Evolutionary conservation across 2,113 vertebrate genomes (phyloP), one percentile per base, ranked within the genome.

Genomic region (Clarias batrachus): DNA sequence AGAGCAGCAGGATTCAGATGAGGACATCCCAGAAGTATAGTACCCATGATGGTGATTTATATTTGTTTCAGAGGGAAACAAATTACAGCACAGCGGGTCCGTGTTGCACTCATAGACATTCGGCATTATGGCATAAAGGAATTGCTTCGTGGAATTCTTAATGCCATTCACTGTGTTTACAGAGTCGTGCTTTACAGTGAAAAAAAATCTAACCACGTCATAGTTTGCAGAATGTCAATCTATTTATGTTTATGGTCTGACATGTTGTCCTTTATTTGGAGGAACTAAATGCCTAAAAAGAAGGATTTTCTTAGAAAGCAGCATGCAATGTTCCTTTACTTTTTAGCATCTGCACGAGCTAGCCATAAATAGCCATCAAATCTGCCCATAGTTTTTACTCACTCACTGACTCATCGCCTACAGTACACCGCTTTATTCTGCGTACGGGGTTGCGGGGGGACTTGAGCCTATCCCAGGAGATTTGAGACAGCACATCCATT

Each of bases 11-110:
- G 62, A 83, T 81, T 87, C 84, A 82, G 88, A 71, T 73, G 88
- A 91, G 41, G n/a, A 52, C 9, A 88, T 89, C 89, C 92, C 91
- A 89, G 88, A 92, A 86, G 86, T 62, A 85, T 86, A 17, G 84
- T 14, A 87, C 90, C 89, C 85, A 82, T 86, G 37, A 23, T 11
- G 60, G 33, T 33, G n/a, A 60, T 76, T 88, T 76, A 54, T 54
- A 11, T 41, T 84, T 78, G 14, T 79, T 48, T 68, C 37, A 6
- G 19, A 81, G 27, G n/a, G 48, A 81, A 62, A 62, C 21, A 5
- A 81, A 37, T 82, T 66, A 62, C 12, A 37, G 56, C 59, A 27
- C 19, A 62, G 78, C 78, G 21, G 37, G 12, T 52, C 7, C 4
- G 41, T 3, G 6, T 66, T 66, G 3, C 16, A 66, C 12, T 63